A percentile compares a stretch with the other conserved stretches of the same genome.
phyloP scores from a whole-genome alignment of 2,888 invertebrate species.

The Oscheius myriophilus region DNA sequence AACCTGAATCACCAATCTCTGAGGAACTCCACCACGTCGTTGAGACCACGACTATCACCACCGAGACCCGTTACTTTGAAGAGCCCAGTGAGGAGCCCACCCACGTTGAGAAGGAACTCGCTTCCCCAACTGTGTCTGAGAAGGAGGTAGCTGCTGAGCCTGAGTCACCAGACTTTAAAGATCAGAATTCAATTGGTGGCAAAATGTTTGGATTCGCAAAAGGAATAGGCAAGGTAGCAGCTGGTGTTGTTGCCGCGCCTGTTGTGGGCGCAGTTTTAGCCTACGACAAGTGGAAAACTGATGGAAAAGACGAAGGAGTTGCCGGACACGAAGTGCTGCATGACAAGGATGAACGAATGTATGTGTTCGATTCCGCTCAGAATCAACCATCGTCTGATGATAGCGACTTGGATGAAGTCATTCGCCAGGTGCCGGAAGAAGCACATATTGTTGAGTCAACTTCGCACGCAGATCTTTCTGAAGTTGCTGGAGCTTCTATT shows the following conservation, averaged over 20 bases:
- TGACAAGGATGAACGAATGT: too few species aligned
- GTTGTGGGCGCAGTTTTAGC: conserved; percentile 54
- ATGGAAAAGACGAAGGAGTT: conserved; percentile 33
- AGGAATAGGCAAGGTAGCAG: conserved; percentile 55
- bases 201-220: conserved; percentile 49
- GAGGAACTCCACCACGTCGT: too few species aligned
- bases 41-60: too few species aligned
- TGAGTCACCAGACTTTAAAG: too few species aligned
- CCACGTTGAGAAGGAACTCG: background rate
- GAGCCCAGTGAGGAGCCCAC: background rate
- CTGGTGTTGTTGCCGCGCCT: conserved; percentile 55
- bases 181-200: conserved; percentile 36
- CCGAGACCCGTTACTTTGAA: background rate
- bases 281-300: conserved; percentile 47
- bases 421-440: too few species aligned
- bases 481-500: too few species aligned
- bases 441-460: too few species aligned
- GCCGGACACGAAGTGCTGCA: too few species aligned
- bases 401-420: background rate
- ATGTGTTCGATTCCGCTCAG: conserved; percentile 13
- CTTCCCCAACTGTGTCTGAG: conserved; percentile 6
- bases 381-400: background rate
- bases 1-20: too few species aligned
- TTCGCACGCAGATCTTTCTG: too few species aligned
- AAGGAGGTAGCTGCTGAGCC: too few species aligned